A percentile compares a stretch with the other conserved stretches of the same genome.
Evolutionary conservation across 2,888 invertebrate species (phyloP).

Genomic region (Epirrhoe alternata): DNA sequence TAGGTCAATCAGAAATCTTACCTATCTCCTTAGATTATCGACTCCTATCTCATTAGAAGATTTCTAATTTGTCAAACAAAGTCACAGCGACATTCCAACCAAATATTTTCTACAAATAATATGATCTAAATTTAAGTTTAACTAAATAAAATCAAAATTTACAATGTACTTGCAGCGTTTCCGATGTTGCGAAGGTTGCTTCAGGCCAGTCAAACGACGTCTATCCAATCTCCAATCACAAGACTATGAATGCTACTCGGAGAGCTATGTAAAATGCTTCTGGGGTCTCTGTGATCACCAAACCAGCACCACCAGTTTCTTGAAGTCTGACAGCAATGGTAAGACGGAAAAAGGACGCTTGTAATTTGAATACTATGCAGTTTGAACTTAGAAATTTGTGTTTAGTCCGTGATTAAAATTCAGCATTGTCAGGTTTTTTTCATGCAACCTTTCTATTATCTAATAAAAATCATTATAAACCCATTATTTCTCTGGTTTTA

Average conservation of each 20-base stretch:
- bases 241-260: conserved; percentile 68
- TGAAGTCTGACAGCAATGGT: conserved; percentile 35
- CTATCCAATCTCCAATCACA: conserved; percentile 62
- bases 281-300: conserved; percentile 73
- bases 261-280: conserved; percentile 74
- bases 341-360: conserved; percentile 6
- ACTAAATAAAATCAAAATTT: conserved; percentile 24
- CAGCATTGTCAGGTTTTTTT: too few species aligned
- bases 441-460: too few species aligned
- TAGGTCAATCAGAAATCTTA: too few species aligned
- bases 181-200: conserved; percentile 58
- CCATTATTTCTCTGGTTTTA: conserved; percentile 52
- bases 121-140: conserved; percentile 27
- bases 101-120: conserved; percentile 5
- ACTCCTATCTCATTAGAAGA: not conserved
- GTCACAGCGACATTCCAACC: conserved; percentile 5
- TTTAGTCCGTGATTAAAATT: not conserved
- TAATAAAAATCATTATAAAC: not conserved
- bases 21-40: too few species aligned
- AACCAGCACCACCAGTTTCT: conserved; percentile 52
- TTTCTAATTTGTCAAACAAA: not conserved
- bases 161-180: conserved; percentile 52
- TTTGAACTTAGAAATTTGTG: not conserved
- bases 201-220: conserved; percentile 56
- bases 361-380: not conserved